Percentiles rank a stretch among this genome's conserved stretches.
Evolutionary conservation across 2,113 vertebrate species (phyloP).

Genomic region (Parotia lawesii): DNA sequence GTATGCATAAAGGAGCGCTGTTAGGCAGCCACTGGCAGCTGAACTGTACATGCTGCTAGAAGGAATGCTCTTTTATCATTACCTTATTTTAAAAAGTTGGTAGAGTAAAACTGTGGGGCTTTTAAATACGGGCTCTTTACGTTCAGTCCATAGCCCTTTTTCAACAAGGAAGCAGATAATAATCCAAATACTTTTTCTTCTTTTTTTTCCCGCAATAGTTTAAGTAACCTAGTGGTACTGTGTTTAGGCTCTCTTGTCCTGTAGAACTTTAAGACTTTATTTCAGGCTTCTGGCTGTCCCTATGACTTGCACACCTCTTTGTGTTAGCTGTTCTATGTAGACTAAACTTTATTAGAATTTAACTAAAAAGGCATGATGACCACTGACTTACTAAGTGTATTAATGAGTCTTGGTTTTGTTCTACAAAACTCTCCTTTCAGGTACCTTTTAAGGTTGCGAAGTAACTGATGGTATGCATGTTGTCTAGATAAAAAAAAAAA

Average conservation of each 20-base stretch:
- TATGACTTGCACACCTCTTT: conserved; percentile 61
- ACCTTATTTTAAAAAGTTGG: conserved; percentile 45
- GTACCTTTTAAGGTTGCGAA: conserved; percentile 57
- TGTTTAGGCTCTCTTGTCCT: conserved; percentile 46
- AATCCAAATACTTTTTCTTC: neutral
- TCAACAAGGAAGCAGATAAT: neutral
- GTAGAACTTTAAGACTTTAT: conserved; percentile 62
- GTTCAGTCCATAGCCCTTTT: neutral
- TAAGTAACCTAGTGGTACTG: neutral
- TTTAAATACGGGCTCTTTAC: neutral
- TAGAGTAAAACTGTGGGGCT: neutral
- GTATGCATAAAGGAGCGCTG: conserved; percentile 74
- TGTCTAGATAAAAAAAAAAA: neutral
- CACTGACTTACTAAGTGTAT: conserved; percentile 58
- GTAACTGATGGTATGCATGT: conserved; percentile 59
- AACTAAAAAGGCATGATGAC: conserved; percentile 62
- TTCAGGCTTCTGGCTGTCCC: conserved; percentile 71
- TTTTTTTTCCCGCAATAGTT: neutral
- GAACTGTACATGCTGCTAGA: conserved; percentile 44
- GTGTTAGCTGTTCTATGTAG: conserved; percentile 64
- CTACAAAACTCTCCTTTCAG: conserved; percentile 57
- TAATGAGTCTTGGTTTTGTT: conserved; percentile 53
- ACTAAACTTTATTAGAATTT: conserved; percentile 55
- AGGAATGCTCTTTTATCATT: conserved; percentile 62
- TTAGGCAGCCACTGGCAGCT: conserved; percentile 63